phyloP scores from a whole-genome alignment of 1,140 invertebrate genomes.

The Pseudomyrmex sp. region DNA sequence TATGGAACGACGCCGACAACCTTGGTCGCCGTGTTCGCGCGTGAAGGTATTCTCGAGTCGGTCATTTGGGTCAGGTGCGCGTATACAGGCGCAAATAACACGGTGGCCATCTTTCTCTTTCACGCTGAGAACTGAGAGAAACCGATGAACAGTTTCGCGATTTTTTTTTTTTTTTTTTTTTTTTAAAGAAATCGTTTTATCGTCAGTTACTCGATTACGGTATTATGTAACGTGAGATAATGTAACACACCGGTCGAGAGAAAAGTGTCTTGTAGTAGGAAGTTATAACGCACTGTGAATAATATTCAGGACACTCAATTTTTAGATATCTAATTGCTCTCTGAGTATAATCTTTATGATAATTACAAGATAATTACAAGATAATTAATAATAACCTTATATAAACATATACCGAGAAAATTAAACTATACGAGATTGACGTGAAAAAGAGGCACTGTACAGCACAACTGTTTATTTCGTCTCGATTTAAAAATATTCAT shows the following conservation, averaged over 20 bases:
- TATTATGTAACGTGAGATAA: too few relatives aligned
- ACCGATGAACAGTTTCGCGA: neutral
- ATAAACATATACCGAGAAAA: too few relatives aligned
- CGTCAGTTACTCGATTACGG: neutral
- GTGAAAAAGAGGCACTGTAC: too few relatives aligned
- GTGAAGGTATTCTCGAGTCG: conserved; percentile 59
- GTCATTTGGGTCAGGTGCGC: conserved; percentile 69
- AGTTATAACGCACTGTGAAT: neutral
- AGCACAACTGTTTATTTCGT: too few relatives aligned
- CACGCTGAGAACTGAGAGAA: neutral
- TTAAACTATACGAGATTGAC: too few relatives aligned
- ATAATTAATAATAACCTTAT: too few relatives aligned
- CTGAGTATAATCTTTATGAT: too few relatives aligned
- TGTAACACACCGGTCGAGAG: neutral
- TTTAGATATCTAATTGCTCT: neutral
- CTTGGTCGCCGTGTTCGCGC: conserved; percentile 67
- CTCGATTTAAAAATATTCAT: neutral
- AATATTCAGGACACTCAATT: neutral
- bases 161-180: too few relatives aligned
- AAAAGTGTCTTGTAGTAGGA: neutral
- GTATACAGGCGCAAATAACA: conserved; percentile 32
- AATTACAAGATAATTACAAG: too few relatives aligned
- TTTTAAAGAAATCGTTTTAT: neutral
- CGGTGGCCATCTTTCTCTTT: conserved; percentile 17
- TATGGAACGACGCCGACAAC: conserved; percentile 46